Evolutionary conservation across 2,888 invertebrate species (phyloP).

Genomic region (Luperina testacea): DNA sequence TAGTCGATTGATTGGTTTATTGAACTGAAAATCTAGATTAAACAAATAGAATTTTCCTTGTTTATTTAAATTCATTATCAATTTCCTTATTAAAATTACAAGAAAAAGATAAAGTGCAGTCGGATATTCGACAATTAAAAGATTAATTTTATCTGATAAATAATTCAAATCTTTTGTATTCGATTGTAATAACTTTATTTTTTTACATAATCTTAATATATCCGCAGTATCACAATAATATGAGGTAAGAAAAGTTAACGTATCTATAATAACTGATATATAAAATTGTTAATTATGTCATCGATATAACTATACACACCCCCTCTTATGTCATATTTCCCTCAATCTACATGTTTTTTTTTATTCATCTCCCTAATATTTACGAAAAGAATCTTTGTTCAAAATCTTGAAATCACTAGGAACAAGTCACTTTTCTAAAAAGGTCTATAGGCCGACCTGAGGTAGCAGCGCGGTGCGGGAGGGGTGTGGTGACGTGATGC

Average conservation of each 20-base stretch:
- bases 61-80: constrained; percentile 15
- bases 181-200: constrained; percentile 14
- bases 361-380: neutral
- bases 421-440: neutral
- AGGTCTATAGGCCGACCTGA: too few species aligned
- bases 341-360: neutral
- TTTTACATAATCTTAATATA: constrained; percentile 18
- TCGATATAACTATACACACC: constrained; percentile 37
- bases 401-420: neutral
- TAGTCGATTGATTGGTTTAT: neutral
- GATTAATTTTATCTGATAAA: constrained; percentile 42
- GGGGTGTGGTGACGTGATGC: too few species aligned
- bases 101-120: constrained; percentile 17
- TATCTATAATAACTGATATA: constrained; percentile 23
- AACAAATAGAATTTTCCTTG: constrained; percentile 24
- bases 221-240: constrained; percentile 6
- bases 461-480: too few species aligned
- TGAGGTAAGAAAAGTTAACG: constrained; percentile 24
- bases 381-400: neutral
- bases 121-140: constrained; percentile 22
- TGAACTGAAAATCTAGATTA: constrained; percentile 1
- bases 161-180: constrained; percentile 20
- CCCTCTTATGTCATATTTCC: constrained; percentile 21
- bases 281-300: constrained; percentile 21
- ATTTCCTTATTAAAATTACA: constrained; percentile 29